Evolutionary conservation across 2,888 invertebrate genomes (phyloP).

Genomic region (Diarsia mendica): DNA sequence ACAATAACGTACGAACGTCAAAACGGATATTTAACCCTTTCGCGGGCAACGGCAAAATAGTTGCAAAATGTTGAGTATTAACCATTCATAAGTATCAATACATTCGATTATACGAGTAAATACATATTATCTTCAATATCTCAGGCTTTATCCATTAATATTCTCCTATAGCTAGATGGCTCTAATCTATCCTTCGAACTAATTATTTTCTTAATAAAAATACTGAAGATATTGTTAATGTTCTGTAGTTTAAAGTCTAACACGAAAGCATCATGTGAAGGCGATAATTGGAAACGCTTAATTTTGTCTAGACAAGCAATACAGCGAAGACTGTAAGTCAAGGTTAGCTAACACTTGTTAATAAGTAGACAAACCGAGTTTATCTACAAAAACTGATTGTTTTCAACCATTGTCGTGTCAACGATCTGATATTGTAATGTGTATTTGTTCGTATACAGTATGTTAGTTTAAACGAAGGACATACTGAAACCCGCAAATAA

Average conservation of each 20-base stretch:
- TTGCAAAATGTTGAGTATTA: no score
- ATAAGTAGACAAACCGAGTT: not conserved
- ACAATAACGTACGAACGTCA: no score
- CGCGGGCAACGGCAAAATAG: no score
- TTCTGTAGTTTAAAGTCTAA: not conserved
- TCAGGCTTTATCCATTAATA: not conserved
- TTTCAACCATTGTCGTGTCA: constrained; percentile 21
- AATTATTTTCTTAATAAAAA: not conserved
- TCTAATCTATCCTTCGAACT: not conserved
- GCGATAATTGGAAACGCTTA: constrained; percentile 7
- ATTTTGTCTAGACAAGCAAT: constrained; percentile 9
- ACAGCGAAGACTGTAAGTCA: not conserved
- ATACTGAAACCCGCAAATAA: no score
- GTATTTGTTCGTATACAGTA: not conserved
- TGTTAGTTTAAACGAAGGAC: no score
- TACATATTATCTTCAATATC: not conserved
- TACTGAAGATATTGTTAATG: not conserved
- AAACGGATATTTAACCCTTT: no score
- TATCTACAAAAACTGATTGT: constrained; percentile 14
- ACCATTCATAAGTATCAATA: no score
- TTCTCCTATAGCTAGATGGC: not conserved
- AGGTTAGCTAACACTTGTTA: constrained; percentile 1
- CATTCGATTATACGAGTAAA: not conserved
- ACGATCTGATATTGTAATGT: constrained; percentile 40
- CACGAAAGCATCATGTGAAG: not conserved